Evolutionary conservation across 92 coral and sea anemone genomes (phyloP), one percentile per base, ranked within the genome.

Genomic region (Galaxea fascicularis): DNA sequence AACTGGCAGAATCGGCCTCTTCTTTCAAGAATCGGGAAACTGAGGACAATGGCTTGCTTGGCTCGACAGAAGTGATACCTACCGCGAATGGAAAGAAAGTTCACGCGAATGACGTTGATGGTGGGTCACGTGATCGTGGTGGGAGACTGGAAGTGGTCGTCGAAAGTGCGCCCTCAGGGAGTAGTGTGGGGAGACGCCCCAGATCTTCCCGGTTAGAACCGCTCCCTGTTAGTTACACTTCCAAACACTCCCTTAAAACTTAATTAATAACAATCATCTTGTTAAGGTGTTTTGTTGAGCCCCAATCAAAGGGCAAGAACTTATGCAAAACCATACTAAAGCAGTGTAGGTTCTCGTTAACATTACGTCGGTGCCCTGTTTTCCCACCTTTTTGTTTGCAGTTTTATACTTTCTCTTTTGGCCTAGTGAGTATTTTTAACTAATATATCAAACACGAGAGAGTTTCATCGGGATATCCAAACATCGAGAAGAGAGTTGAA

Each of bases 1-100:
- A 78, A 62, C 86, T 95, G 30, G 76, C 96, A 17, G 95, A 91
- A 60, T 85, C 94, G 13, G 56, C 89, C 22, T 29, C 63, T 7
- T 46, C 89, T 52, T 71, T 17, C 15, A 71, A 44, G 13, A 18
- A 51, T 14, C 92, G 80, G 0, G 59, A 47, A 39, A 78, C 28
- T 8, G 71, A 30, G 73, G 64, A 64, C 73, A 83, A 25, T 49
- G 84, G 21, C 26, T n/a, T 80, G 22, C 4, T 10, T 2, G 41
- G 21, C 52, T 66, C 83, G 9, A 64, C 58, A n/a, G 89, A 77
- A 16, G 57, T 41, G 1, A 53, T 31, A 47, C 67, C 16, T 13
- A 81, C 77, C 57, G 54, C 65, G 12, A 81, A 67, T 56, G 77
- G 76, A 25, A 81, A 25, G 18, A 77, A 71, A 26, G 71, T 39